Conservation (phyloP, 1,140 invertebrate species). For the Hyphantria cunea region DNA sequence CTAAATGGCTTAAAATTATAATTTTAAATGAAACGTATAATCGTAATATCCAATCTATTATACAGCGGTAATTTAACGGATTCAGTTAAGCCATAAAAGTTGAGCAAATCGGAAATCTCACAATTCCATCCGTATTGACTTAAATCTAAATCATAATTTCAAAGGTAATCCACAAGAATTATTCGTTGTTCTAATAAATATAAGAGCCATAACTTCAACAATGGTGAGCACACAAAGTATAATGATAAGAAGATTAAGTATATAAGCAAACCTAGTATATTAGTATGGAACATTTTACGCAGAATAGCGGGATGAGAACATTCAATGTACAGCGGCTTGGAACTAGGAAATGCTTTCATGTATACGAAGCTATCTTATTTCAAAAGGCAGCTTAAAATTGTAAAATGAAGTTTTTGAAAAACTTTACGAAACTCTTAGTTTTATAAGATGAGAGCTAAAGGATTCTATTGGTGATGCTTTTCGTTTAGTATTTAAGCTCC, state of each 20-base stretch:
- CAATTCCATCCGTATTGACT: neutral
- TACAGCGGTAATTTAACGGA: too few species aligned
- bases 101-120: neutral
- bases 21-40: too few species aligned
- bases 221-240: conserved; percentile 14
- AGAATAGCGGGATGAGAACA: neutral
- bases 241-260: conserved; percentile 23
- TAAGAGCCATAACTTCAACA: conserved; percentile 17
- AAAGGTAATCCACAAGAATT: conserved; percentile 16
- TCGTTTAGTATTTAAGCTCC: too few species aligned
- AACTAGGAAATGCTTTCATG: neutral
- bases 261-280: conserved; percentile 11
- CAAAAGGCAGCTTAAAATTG: conserved; percentile 22
- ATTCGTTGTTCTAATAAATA: conserved; percentile 22
- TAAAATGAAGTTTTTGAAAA: conserved; percentile 9
- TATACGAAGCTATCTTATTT: neutral
- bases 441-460: too few species aligned
- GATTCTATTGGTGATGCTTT: too few species aligned
- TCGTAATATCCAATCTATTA: too few species aligned
- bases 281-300: conserved; percentile 1
- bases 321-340: neutral
- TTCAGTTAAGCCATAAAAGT: neutral
- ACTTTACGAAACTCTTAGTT: neutral
- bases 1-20: too few species aligned
- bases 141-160: conserved; percentile 16